A percentile compares a stretch with the other conserved stretches of the same genome.
Evolutionary conservation across 1,140 invertebrate genomes (phyloP).

Genomic region (Centruroides vittatus): DNA sequence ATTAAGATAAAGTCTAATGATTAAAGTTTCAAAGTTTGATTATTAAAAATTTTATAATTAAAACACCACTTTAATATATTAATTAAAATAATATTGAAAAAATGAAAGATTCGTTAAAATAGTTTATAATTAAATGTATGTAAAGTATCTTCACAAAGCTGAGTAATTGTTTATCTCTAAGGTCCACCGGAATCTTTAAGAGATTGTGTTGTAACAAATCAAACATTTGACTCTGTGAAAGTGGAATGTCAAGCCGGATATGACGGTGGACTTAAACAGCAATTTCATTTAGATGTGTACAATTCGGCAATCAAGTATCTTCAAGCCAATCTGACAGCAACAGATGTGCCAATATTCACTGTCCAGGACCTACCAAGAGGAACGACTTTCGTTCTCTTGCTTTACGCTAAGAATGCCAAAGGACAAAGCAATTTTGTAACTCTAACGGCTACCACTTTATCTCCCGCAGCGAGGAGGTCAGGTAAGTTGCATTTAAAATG

Average conservation of each 20-base stretch:
- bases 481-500: slow-evolving; percentile 6
- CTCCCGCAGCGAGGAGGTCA: slow-evolving; percentile 13
- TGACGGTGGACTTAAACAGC: slow-evolving; percentile 67
- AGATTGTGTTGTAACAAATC: slow-evolving; percentile 20
- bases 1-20: too few relatives aligned
- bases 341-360: slow-evolving; percentile 13
- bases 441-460: slow-evolving; percentile 16
- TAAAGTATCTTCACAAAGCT: background rate
- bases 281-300: slow-evolving; percentile 64
- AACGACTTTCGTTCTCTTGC: slow-evolving; percentile 57
- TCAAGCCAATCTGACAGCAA: slow-evolving; percentile 13
- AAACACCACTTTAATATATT: too few relatives aligned
- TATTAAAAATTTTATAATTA: too few relatives aligned
- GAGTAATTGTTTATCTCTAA: background rate
- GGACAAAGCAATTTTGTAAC: slow-evolving; percentile 14
- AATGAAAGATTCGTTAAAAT: too few relatives aligned
- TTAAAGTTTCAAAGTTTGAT: too few relatives aligned
- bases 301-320: slow-evolving; percentile 35
- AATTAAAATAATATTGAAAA: too few relatives aligned
- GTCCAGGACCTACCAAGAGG: slow-evolving; percentile 53
- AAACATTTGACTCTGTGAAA: slow-evolving; percentile 29
- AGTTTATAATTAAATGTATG: too few relatives aligned
- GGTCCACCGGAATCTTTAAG: slow-evolving; percentile 23
- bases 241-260: slow-evolving; percentile 60
- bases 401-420: slow-evolving; percentile 19